Conservation (phyloP, 1,140 invertebrate species). For the Pemphigus obesinymphae region DNA sequence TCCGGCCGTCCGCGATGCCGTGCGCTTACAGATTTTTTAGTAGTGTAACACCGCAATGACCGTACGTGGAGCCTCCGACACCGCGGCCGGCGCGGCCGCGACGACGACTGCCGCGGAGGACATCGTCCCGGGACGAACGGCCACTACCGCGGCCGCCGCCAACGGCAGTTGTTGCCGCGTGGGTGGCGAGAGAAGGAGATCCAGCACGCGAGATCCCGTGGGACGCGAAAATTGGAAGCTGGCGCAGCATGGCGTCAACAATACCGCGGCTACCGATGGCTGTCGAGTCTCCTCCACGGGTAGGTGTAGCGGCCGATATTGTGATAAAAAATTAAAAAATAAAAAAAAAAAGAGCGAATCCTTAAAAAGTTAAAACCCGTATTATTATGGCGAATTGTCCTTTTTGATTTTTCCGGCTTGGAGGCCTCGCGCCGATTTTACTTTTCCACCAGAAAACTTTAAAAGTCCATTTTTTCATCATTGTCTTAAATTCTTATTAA, state of each 20-base stretch:
- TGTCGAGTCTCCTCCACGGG: neutral
- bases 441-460: no score
- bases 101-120: neutral
- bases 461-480: no score
- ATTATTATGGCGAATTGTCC: no score
- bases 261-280: neutral
- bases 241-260: neutral
- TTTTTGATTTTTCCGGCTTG: no score
- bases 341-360: no score
- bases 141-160: neutral
- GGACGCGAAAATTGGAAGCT: slow-evolving; percentile 29
- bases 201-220: neutral
- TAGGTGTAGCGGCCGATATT: neutral
- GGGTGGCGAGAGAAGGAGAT: neutral
- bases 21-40: neutral
- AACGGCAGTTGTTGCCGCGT: no score
- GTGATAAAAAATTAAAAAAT: no score
- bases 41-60: neutral
- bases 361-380: no score
- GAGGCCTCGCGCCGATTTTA: no score
- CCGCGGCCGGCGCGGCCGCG: neutral
- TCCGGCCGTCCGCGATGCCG: neutral
- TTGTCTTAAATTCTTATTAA: no score
- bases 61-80: neutral
- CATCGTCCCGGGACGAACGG: neutral